Evolutionary conservation across 2,888 invertebrate genomes (phyloP), one percentile per base, ranked within the genome.

Genomic region (Beris chalybata): DNA sequence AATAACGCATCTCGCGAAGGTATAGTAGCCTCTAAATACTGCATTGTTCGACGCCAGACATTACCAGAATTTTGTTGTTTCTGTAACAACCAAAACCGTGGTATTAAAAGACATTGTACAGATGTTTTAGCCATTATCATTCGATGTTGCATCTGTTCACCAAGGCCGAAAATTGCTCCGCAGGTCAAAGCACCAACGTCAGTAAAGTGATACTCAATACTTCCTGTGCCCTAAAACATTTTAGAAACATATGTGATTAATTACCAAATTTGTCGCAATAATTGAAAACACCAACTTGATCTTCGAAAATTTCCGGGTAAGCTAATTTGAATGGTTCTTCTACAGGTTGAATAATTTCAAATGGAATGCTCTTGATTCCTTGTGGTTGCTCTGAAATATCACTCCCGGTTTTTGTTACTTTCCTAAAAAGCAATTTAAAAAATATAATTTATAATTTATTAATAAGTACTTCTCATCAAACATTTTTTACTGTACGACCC

Each of bases 31-130:
- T 79, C 72, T 12, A 80, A 64, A 59, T 77, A 77, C 63, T 78
- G 75, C 15, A 74, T 68, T 59, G 77, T 73, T 4, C 79, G 72
- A 57, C 78, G 78, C 80, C 80, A 80, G 22, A 80, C 73, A 67
- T 80, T 79, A 11, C 77, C 79, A 0, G 76, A 76, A 69, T 80
- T 80, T 71, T 79, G 79, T 5, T 74, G 69, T 15, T 74, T 85
- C 71, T 88, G 86, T 47, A 87, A 74, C 15, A 91, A 79, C 86
- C 89, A 91, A 73, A 87, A 87, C 69, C 86, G 84, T 0, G 91
- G 91, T 66, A 91, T 77, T 45, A 89, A 77, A 74, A 91, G 82
- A 71, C 90, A 90, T 71, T 85, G 84, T 5, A 88, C 86, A 0
- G 83, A 83, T 0, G 85, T 85, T 50, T 85, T 75, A 0, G 91